Base-by-base conservation (phyloP, 2,113 vertebrate species). In the Mus pahari region DNA sequence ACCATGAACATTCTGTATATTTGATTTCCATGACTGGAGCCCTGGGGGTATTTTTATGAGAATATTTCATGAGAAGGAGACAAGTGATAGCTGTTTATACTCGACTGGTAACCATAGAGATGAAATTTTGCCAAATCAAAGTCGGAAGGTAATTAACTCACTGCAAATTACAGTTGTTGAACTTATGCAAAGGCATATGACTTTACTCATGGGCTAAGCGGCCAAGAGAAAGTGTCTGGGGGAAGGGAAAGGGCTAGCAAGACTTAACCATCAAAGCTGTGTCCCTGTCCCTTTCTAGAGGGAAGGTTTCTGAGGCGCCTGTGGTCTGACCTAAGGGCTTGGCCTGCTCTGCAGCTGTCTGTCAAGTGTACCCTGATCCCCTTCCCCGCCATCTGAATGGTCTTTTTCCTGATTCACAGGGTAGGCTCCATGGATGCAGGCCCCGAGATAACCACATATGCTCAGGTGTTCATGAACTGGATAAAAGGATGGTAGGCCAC, bases 21-120 rank as follows among this genome's bases (percentile, higher is more conserved):
- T 0, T 3, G 48, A 96, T 96, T 95, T 95, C 77, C 39, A 62
- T 74, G 93, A 96, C 55, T 11, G 53, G 77, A 90, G 39, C 89
- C 86, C 90, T 93, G 7, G 60, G n/a, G 91, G 19, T 53, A 17
- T 96, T 98, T 96, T 62, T 90, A 71, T 10, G n/a, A 91, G 82
- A 36, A 90, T 95, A 81, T 97, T 97, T 95, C 86, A 94, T 96
- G 11, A 60, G 95, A 86, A 66, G 13, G 5, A 97, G 91, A 64
- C 84, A 97, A 90, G 90, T 89, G 74, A 10, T 92, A 96, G 84
- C 91, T 97, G 95, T 97, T 98, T 96, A 90, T 95, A 60, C 74
- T 96, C 66, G 50, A 50, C 86, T 89, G 66, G 97, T 97, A 98
- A 98, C 96, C 94, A 97, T 96, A 97, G 98, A 96, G 96, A 97